Evolutionary conservation across 1,140 invertebrate species (phyloP), one percentile per base, ranked within the genome.

Genomic region (Brachionus plicatilis): DNA sequence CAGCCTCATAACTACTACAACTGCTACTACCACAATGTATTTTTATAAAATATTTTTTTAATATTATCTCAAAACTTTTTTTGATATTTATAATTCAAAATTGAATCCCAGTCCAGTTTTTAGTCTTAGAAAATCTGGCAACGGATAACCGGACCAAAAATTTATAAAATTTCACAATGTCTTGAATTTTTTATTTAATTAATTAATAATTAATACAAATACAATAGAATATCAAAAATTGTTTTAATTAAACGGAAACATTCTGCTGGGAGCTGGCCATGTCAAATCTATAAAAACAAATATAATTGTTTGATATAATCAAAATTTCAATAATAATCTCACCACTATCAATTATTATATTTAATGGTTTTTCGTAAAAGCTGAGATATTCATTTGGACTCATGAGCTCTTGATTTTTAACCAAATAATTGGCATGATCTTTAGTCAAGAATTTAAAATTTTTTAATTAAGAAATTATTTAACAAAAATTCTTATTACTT

Each of bases 271-370:
- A 29, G 79, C 79, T 20, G 79, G 79, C 79, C 79, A 82, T 24
- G 79, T 82, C 27, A 82, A 65, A 27, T 82, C 79, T 82, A 56
- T 41, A 56, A 20, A 68, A 82, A 65, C 3, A 37, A n/a, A 82
- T 9, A 24, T 56, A 53, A 41, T 50, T 20, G 20, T 47, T 50
- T 37, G 1, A 53, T 56, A 8, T 20, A 17, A 12, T 17, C 33
- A 56, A 24, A 33, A 43, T 79, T 79, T 50, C 1, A 56, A 56
- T 60, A 7, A 33, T 2, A 29, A 43, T 65, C 53, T 24, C 45
- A 82, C 79, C 79, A 65, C 79, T 82, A 3, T 82, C 79, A 17
- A 82, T 27, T 37, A 27, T 56, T 4, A 82, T 20, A 45, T 65
- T 68, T 17, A 82, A 66, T 9, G 79, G 53, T 37, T 82, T 82